These are phyloP conservation scores for Calyptomena viridis DNA, from an alignment of 2,113 vertebrate genomes.

Conservation along the genomic window DNA sequence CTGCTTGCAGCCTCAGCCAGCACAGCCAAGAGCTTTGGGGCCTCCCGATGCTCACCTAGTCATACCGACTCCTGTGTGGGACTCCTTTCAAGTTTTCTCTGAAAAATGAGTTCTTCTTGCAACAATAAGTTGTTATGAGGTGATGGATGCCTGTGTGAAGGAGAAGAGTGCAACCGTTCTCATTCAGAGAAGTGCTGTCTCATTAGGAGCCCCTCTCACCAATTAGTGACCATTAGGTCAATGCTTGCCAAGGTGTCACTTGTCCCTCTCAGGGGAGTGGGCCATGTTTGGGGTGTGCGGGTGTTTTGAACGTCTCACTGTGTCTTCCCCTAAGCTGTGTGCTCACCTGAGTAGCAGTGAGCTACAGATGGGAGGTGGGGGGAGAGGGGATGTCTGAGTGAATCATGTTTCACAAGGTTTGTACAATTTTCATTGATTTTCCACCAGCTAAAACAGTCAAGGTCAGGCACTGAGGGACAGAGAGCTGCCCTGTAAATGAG, in stretches of 20 bases:
- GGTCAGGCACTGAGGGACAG: slow-evolving; percentile 19
- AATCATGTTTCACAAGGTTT: neutral
- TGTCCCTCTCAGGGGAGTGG: neutral
- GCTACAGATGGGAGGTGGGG: rapidly evolving
- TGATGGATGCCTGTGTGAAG: neutral
- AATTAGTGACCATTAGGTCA: neutral
- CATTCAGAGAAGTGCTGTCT: neutral
- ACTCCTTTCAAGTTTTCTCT: neutral
- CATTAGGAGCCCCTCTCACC: neutral
- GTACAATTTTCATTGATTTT: slow-evolving; percentile 46
- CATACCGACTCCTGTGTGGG: neutral
- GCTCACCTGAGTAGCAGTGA: neutral
- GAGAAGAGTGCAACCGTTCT: neutral
- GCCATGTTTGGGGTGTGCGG: neutral
- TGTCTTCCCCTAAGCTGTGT: neutral
- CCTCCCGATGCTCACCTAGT: neutral
- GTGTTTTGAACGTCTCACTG: neutral
- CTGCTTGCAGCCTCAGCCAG: neutral
- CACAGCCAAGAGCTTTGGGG: rapidly evolving
- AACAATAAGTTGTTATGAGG: neutral
- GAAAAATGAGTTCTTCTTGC: neutral
- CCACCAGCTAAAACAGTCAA: neutral
- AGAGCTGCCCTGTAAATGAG: neutral
- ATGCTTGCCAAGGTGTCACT: neutral
- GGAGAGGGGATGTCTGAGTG: neutral